Percentiles rank a stretch among this genome's conserved stretches.
Evolutionary conservation across 2,888 invertebrate species (phyloP).

Genomic region (Cataglyphis cursor): DNA sequence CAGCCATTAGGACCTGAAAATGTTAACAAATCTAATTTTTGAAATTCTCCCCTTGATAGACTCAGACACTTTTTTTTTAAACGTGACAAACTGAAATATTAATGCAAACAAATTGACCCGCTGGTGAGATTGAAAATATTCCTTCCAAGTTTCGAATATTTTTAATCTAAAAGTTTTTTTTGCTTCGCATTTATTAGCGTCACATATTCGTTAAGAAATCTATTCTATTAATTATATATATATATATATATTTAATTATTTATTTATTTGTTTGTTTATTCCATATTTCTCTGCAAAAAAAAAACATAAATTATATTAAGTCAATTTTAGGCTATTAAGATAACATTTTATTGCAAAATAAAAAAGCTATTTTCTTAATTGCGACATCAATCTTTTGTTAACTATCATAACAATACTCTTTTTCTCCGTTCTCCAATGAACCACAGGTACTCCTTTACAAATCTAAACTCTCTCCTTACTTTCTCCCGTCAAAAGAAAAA

Average conservation of each 20-base stretch:
- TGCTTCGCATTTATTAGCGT: neutral
- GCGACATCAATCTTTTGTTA: neutral
- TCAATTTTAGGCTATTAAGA: neutral
- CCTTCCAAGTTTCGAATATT: neutral
- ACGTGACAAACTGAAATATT: neutral
- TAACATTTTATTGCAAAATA: neutral
- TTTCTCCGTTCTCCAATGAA: neutral
- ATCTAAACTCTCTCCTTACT: slow-evolving; percentile 78
- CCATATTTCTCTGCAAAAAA: slow-evolving; percentile 43
- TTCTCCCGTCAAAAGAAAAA: slow-evolving; percentile 78
- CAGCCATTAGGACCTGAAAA: slow-evolving; percentile 98
- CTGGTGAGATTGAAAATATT: neutral
- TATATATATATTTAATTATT: too few relatives aligned
- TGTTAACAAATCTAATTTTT: slow-evolving; percentile 73
- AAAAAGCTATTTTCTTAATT: neutral
- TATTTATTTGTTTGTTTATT: neutral
- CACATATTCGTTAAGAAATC: neutral
- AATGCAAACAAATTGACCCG: neutral
- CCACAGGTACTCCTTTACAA: slow-evolving; percentile 59
- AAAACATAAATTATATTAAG: neutral
- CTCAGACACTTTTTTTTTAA: neutral
- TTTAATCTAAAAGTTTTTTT: slow-evolving; percentile 6
- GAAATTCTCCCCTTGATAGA: slow-evolving; percentile 40
- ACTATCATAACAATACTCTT: neutral
- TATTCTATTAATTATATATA: neutral